Evolutionary conservation across 2,797 vertebrate species (phyloP).

Genomic region (Platalea minor): DNA sequence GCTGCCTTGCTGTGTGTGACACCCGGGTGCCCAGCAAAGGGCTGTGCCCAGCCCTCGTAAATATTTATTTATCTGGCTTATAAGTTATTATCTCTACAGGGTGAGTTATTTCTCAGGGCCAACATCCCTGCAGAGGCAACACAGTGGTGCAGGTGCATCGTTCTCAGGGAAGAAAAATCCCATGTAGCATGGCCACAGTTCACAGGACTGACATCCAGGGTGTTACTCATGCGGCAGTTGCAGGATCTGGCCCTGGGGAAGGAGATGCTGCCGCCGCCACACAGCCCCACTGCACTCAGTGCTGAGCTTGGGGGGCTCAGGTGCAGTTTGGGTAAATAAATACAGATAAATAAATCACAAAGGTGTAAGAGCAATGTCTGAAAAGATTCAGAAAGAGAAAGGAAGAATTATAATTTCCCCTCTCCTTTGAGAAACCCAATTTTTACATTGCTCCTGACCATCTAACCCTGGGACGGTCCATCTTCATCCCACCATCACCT

Average conservation of each 20-base stretch:
- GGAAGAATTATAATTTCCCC: not conserved
- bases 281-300: fast-evolving
- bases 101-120: not conserved
- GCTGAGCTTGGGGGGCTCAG: not conserved
- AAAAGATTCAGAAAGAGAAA: not conserved
- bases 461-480: not conserved
- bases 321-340: not conserved
- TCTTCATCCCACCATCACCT: not conserved
- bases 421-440: not conserved
- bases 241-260: not conserved
- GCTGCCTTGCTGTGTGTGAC: not conserved
- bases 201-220: fast-evolving
- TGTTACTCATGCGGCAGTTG: fast-evolving
- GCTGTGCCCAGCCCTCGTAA: not conserved
- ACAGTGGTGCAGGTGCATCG: fast-evolving
- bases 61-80: not conserved
- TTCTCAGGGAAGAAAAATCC: not conserved
- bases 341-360: not conserved
- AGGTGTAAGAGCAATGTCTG: not conserved
- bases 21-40: not conserved
- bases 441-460: not conserved
- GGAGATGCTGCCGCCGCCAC: fast-evolving
- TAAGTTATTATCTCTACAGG: not conserved
- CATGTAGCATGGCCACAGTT: fast-evolving
- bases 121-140: not conserved